Base-by-base conservation (phyloP, 2,888 invertebrate species). In the Drosophila parthenogenetica region DNA sequence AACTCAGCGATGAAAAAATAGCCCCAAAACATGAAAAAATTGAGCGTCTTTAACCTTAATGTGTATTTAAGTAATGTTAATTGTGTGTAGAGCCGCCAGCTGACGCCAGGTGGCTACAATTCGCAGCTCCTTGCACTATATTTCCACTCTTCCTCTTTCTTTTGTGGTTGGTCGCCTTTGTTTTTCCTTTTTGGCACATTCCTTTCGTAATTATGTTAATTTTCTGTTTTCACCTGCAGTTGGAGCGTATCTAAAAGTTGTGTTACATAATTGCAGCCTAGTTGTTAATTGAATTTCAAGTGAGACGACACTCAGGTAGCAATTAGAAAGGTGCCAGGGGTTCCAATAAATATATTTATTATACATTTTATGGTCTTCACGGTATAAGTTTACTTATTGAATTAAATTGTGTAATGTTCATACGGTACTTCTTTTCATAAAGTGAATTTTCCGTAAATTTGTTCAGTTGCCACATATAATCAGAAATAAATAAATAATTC, bases 31-130 rank as follows among this genome's bases (percentile, higher is more conserved):
- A 87, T 82, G 77, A 66, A 87, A 73, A 85, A 89, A 89, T 82
- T 72, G 76, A 65, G 73, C 81, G 85, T 85, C 75, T 83, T 89
- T 81, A 83, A 83, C 88, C 90, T 89, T 89, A 89, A 90, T 89
- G 90, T 83, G 79, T 85, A 90, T 90, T 89, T 89, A 89, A 89
- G 89, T 90, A 88, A 83, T 87, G 89, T 88, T 89, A 89, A 90
- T 89, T 89, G 86, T 86, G 77, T 73, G 71, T 67, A 66, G 68
- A 37, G 57, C 66, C 54, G 53, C 72, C 80, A 81, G 78, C 74
- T 77, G 84, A 62, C 68, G 79, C 68, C 85, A 76, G 79, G 40
- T 78, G 72, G 43, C 11, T 43, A 8, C 35, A 62, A 51, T 54
- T 16, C 58, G 37, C 57, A 29, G 29, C 29, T 29, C 29, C 29